A percentile compares a stretch with the other conserved stretches of the same genome.
Evolutionary conservation across 1,140 invertebrate species (phyloP).

Genomic region (Cephus cinctus): DNA sequence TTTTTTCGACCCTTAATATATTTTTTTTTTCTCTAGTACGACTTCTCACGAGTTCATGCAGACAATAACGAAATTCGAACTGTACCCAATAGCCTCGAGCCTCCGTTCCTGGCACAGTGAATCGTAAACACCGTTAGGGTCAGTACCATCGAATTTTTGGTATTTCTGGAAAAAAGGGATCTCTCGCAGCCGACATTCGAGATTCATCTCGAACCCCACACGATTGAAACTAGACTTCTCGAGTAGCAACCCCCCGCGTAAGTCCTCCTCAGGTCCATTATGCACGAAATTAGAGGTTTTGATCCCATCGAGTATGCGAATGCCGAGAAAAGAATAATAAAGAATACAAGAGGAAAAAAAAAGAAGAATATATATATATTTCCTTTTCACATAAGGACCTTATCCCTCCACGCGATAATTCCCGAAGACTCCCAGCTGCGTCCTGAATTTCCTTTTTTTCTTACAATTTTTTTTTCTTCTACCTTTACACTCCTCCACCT

Average conservation of each 20-base stretch:
- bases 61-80: slow-evolving; percentile 13
- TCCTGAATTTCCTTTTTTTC: no score
- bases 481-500: no score
- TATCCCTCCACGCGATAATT: no score
- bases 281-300: slow-evolving; percentile 49
- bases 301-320: slow-evolving; percentile 20
- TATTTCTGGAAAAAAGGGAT: slow-evolving; percentile 23
- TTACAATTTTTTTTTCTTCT: no score
- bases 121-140: slow-evolving; percentile 28
- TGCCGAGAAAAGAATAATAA: slow-evolving; percentile 15
- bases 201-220: slow-evolving; percentile 20
- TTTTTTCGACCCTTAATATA: slow-evolving; percentile 3
- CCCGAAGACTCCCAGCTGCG: no score
- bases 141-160: slow-evolving; percentile 21
- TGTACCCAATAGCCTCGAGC: slow-evolving; percentile 15
- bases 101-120: no score
- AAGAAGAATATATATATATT: slow-evolving; percentile 32
- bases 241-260: background rate
- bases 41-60: slow-evolving; percentile 9
- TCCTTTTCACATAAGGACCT: no score
- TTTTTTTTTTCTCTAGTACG: slow-evolving; percentile 11
- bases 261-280: slow-evolving; percentile 31
- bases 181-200: slow-evolving; percentile 19
- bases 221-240: no score
- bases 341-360: slow-evolving; percentile 26